Percentiles rank a stretch among this genome's conserved stretches.
These are phyloP conservation scores for Pectinophora gossypiella DNA, from an alignment of 1,140 invertebrate genomes.

Conservation along the genomic window DNA sequence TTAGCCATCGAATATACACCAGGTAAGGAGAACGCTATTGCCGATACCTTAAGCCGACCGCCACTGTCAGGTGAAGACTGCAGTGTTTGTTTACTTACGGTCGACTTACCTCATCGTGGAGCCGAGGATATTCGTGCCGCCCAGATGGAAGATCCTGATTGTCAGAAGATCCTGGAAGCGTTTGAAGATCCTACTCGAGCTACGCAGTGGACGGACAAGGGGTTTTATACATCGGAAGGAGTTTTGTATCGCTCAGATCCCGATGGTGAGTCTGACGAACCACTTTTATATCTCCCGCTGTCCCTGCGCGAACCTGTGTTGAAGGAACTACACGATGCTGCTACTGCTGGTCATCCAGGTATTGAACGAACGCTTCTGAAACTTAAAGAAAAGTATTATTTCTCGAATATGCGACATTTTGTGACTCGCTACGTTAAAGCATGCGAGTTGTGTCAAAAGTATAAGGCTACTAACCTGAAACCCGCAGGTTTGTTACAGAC, in stretches of 20 bases:
- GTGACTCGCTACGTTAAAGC: slow-evolving; percentile 19
- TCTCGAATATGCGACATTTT: slow-evolving; percentile 18
- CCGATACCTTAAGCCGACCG: slow-evolving; percentile 18
- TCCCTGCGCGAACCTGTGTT: slow-evolving; percentile 8
- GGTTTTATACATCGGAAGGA: too few species aligned
- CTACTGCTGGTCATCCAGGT: slow-evolving; percentile 32
- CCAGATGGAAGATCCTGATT: slow-evolving; percentile 14
- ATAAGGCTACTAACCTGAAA: too few species aligned
- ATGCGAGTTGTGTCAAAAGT: slow-evolving; percentile 29
- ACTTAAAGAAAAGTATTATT: slow-evolving; percentile 29
- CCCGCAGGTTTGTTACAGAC: slow-evolving; percentile 33
- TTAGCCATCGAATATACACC: slow-evolving; percentile 17
- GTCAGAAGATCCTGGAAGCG: slow-evolving; percentile 3
- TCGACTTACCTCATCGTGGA: slow-evolving; percentile 7
- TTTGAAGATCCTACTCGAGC: slow-evolving; percentile 8
- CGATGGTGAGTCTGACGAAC: slow-evolving; percentile 17
- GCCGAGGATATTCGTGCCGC: slow-evolving; percentile 6
- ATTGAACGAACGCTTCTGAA: neutral
- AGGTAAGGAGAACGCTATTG: slow-evolving; percentile 7
- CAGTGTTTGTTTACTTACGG: slow-evolving; percentile 1
- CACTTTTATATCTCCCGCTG: slow-evolving; percentile 21
- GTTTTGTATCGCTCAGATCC: slow-evolving; percentile 11
- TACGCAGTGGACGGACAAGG: slow-evolving; percentile 10
- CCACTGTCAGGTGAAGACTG: neutral
- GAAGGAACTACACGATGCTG: slow-evolving; percentile 26